Percentiles rank a stretch among this genome's conserved stretches.
Conservation (phyloP, 2,113 vertebrate genomes). For the Chlorocebus sabaeus region DNA sequence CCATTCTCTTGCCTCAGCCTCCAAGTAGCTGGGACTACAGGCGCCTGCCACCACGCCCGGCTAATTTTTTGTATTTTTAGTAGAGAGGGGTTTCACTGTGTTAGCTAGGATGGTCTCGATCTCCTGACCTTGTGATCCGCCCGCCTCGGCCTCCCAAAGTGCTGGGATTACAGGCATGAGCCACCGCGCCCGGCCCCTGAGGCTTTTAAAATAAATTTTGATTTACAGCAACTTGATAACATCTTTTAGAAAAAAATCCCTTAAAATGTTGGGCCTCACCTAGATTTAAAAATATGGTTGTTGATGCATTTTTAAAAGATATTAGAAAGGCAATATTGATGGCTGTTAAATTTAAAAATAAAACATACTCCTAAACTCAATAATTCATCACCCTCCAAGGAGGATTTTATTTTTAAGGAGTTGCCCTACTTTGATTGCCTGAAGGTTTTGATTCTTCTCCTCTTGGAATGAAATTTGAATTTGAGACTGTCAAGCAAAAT, state of each 20-base stretch:
- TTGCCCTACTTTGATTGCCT: background rate
- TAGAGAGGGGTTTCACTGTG: no score
- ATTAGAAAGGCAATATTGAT: background rate
- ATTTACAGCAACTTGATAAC: background rate
- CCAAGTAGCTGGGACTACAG: no score
- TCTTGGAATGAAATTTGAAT: background rate
- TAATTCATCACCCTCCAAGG: background rate
- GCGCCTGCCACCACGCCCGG: rapidly evolving
- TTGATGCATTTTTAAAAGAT: background rate
- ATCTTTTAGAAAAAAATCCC: background rate
- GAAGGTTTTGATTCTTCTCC: background rate
- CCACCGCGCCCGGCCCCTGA: background rate
- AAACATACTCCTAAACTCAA: background rate
- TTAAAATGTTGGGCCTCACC: background rate
- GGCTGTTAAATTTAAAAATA: background rate
- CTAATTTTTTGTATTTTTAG: no score
- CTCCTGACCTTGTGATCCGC: no score
- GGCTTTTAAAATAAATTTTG: slow-evolving; percentile 18
- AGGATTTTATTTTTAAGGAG: background rate
- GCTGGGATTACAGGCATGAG: no score
- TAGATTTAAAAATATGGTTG: background rate
- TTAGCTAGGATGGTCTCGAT: no score
- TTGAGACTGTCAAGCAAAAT: background rate
- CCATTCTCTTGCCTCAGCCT: no score
- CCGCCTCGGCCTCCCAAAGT: no score